phyloP scores from a whole-genome alignment of 2,113 vertebrate species.

The Ginglymostoma cirratum region DNA sequence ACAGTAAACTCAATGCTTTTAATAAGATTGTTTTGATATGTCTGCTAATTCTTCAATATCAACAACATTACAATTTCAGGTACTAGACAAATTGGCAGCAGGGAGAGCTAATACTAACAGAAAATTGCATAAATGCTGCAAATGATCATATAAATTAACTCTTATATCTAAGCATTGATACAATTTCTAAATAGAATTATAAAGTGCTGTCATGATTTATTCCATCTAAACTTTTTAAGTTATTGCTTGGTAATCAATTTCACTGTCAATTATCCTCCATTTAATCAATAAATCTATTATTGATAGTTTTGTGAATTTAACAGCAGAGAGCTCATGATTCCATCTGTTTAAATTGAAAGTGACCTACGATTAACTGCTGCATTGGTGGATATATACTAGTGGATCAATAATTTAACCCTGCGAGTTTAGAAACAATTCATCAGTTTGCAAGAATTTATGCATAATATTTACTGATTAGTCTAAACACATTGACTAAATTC shows the following conservation, averaged over 20 bases:
- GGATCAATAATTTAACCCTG: not conserved
- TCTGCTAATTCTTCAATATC: not conserved
- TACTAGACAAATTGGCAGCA: not conserved
- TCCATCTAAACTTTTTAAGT: not conserved
- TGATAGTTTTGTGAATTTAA: not conserved
- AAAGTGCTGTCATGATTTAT: not conserved
- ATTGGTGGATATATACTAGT: not conserved
- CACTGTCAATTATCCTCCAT: no score
- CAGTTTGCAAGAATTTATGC: not conserved
- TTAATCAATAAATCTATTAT: not conserved
- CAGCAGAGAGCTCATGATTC: not conserved
- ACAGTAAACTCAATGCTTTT: not conserved
- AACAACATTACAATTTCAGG: not conserved
- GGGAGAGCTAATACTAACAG: not conserved
- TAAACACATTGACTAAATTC: not conserved
- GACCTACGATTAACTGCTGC: not conserved
- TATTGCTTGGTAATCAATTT: not conserved
- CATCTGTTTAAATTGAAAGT: not conserved
- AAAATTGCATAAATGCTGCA: not conserved
- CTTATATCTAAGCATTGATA: not conserved
- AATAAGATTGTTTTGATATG: not conserved
- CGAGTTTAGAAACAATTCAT: not conserved
- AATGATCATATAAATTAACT: not conserved
- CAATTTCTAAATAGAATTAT: not conserved
- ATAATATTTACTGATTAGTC: not conserved